Conservation (phyloP, 2,113 vertebrate species). For the Labrus mixtus region DNA sequence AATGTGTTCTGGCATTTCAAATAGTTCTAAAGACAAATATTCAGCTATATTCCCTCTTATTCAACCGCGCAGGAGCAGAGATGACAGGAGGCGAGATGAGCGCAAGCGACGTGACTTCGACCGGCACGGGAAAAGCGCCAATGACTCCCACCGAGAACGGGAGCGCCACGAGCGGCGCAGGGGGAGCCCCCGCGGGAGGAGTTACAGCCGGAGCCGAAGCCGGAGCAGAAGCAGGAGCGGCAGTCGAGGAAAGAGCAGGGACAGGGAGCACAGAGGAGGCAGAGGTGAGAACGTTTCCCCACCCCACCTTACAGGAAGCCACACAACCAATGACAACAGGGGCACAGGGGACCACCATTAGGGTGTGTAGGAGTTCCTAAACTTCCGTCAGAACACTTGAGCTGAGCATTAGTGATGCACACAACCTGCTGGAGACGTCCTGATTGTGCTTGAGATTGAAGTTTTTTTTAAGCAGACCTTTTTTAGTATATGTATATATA, state of each 20-base stretch:
- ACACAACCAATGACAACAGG: constrained; percentile 41
- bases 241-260: constrained; percentile 82
- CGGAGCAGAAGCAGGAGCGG: constrained; percentile 85
- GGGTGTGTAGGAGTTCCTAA: constrained; percentile 24
- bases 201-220: constrained; percentile 80
- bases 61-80: constrained; percentile 84
- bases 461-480: not conserved
- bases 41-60: not conserved
- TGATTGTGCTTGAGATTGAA: not conserved
- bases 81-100: constrained; percentile 94
- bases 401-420: constrained; percentile 13
- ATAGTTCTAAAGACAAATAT: not conserved
- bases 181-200: constrained; percentile 89
- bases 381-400: constrained; percentile 5
- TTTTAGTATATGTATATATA: not conserved
- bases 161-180: constrained; percentile 95
- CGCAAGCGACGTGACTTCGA: constrained; percentile 95
- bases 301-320: not conserved
- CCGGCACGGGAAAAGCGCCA: constrained; percentile 87
- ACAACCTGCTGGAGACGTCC: not conserved
- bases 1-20: too few species aligned
- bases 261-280: constrained; percentile 76
- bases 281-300: constrained; percentile 72
- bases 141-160: constrained; percentile 92
- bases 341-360: constrained; percentile 42